Base-by-base conservation (phyloP, 2,888 invertebrate species). In the Drosophila neotestacea region DNA sequence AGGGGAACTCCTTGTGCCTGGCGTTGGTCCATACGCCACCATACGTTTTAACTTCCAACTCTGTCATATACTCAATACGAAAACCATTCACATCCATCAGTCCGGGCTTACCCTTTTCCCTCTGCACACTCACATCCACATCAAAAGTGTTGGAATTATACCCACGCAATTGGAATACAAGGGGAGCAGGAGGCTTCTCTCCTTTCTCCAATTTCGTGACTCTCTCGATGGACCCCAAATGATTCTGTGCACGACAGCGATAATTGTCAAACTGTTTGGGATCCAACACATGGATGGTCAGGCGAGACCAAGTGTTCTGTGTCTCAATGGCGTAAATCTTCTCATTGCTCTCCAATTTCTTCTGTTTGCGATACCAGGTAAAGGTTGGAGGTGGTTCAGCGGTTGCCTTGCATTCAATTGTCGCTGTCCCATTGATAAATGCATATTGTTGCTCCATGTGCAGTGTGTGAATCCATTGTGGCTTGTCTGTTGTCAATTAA, bases 331-430 rank as follows among this genome's bases (percentile, higher is more conserved):
- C 80, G 79, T 91, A 85, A 64, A 79, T 70, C 76, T 90, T 73
- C 62, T 91, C 88, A 70, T 90, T 90, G 83, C 82, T 85, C 65
- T 90, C 87, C 67, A 92, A 62, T 46, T 90, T 81, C 77, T 92
- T 91, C 79, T 91, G 87, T 66, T 90, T 87, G 60, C 91, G 91
- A 59, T 85, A 89, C 94, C 94, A 94, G 52, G 92, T 92, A 77
- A 94, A 94, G 52, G 92, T 93, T n/a, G 94, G 93, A 13, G 93
- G 91, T 0, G 94, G 94, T 83, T 94, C 94, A 5, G 94, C 94
- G 70, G 93, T 92, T 58, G 93, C 94, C 82, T 93, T 92, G 91
- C 95, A 95, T 11, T 94, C 94, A 66, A 95, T 92, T 88, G 94
- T 94, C 3, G 93, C 94, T 34, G 91, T 92, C 16, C 95, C 94